A percentile compares a stretch with the other conserved stretches of the same genome.
Conservation (phyloP, 2,113 vertebrate genomes). For the Sinocyclocheilus rhinocerous region DNA sequence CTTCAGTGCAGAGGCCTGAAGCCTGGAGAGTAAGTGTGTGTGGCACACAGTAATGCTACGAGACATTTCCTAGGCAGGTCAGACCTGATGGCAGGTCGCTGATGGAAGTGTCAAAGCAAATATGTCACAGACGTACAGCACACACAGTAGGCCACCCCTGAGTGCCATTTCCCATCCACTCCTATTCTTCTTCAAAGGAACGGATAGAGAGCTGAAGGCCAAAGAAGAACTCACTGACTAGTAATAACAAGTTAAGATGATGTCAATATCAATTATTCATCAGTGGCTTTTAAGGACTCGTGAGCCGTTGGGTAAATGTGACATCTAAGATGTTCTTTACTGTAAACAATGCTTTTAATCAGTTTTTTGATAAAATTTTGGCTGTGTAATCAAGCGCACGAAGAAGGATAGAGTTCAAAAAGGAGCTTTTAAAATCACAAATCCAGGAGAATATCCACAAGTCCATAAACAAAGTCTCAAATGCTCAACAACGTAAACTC, state of each 20-base stretch:
- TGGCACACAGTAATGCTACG: slow-evolving; percentile 53
- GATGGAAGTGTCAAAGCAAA: slow-evolving; percentile 64
- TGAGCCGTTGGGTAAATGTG: neutral
- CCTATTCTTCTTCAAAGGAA: slow-evolving; percentile 30
- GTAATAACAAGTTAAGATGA: neutral
- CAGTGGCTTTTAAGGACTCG: neutral
- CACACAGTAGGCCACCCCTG: slow-evolving; percentile 24
- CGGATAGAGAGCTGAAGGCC: neutral
- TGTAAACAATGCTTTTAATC: neutral
- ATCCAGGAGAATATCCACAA: too few relatives aligned
- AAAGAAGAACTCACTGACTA: slow-evolving; percentile 22
- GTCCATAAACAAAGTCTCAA: too few relatives aligned
- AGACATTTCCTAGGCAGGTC: slow-evolving; percentile 64
- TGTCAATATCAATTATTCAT: neutral
- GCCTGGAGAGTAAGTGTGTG: neutral
- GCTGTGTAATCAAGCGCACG: too few relatives aligned
- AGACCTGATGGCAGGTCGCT: slow-evolving; percentile 48
- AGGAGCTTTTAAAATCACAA: too few relatives aligned
- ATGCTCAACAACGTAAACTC: too few relatives aligned
- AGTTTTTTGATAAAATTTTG: too few relatives aligned
- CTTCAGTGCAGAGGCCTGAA: neutral
- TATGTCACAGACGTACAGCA: slow-evolving; percentile 63
- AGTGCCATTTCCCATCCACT: slow-evolving; percentile 48
- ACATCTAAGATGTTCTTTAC: neutral
- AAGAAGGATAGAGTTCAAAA: too few relatives aligned